Evolutionary conservation across 1,140 invertebrate genomes (phyloP).

Genomic region (Carcinoscorpius rotundicauda): DNA sequence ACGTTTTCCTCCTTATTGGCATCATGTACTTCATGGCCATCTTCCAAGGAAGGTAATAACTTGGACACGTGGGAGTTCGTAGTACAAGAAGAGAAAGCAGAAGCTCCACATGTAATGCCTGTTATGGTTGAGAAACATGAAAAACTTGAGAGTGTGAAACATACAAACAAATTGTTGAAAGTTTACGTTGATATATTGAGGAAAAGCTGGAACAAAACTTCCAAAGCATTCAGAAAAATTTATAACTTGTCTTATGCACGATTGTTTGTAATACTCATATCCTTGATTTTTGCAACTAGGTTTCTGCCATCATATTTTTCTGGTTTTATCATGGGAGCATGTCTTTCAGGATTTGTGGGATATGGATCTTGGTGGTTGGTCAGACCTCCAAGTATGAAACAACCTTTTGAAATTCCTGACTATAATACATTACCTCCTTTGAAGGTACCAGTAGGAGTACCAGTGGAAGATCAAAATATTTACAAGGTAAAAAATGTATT

Average conservation of each 20-base stretch:
- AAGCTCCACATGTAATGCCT: not conserved
- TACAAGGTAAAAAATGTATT: not conserved
- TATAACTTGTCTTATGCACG: not conserved
- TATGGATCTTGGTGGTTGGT: not conserved
- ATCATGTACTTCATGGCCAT: not conserved
- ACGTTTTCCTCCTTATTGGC: not conserved
- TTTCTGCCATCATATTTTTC: not conserved
- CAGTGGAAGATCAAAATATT: not conserved
- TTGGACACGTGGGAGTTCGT: not conserved
- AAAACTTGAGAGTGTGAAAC: not conserved
- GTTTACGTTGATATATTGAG: not conserved
- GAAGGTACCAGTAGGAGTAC: not conserved
- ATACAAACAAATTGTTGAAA: not conserved
- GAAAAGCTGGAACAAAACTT: not conserved
- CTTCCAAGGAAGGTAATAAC: not conserved
- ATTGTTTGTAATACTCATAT: not conserved
- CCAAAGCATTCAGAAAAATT: not conserved
- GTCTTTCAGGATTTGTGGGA: not conserved
- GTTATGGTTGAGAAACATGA: not conserved
- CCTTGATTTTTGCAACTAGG: not conserved
- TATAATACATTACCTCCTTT: not conserved
- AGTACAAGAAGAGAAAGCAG: not conserved
- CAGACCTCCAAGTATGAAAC: not conserved
- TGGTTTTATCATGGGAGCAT: not conserved
- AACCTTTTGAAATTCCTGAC: not conserved